These are phyloP conservation scores for rat (Rattus norvegicus) DNA, from an alignment of 2,113 vertebrate species.

Conservation along the genomic window DNA sequence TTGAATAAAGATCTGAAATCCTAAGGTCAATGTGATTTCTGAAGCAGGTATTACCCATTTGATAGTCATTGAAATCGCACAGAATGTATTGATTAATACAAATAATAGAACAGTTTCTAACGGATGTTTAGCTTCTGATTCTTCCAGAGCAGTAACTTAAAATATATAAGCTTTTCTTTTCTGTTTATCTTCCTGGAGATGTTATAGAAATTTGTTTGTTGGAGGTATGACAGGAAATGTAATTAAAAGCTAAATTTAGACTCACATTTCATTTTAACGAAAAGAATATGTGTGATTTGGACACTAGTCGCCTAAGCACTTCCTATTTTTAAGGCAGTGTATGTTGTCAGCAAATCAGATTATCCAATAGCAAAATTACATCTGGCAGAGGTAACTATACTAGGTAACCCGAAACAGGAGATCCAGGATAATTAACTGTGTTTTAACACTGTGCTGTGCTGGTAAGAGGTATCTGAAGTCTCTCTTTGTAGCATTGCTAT, in stretches of 20 bases:
- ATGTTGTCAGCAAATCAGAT: constrained; percentile 87
- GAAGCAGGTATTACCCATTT: constrained; percentile 67
- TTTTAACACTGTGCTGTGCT: constrained; percentile 85
- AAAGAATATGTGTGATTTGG: constrained; percentile 89
- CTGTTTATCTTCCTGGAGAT: constrained; percentile 79
- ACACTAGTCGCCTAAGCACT: constrained; percentile 88
- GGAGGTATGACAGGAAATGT: constrained; percentile 88
- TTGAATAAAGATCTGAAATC: constrained; percentile 72
- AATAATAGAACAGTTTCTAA: constrained; percentile 87
- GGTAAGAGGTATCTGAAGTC: constrained; percentile 87
- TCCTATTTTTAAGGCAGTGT: constrained; percentile 82
- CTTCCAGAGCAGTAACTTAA: constrained; percentile 85
- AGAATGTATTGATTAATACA: constrained; percentile 74
- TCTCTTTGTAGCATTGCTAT: constrained; percentile 88
- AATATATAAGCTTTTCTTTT: constrained; percentile 86
- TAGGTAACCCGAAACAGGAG: constrained; percentile 90
- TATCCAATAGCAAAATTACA: constrained; percentile 86
- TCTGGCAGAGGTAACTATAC: constrained; percentile 84
- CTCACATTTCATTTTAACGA: constrained; percentile 87
- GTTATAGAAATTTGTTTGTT: constrained; percentile 89
- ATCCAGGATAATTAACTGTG: constrained; percentile 79
- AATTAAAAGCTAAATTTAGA: constrained; percentile 89
- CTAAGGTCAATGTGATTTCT: background rate
- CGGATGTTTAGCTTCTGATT: constrained; percentile 79
- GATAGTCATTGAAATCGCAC: constrained; percentile 56